Evolutionary conservation across 2,888 invertebrate genomes (phyloP).

Genomic region (Folsomia candida): DNA sequence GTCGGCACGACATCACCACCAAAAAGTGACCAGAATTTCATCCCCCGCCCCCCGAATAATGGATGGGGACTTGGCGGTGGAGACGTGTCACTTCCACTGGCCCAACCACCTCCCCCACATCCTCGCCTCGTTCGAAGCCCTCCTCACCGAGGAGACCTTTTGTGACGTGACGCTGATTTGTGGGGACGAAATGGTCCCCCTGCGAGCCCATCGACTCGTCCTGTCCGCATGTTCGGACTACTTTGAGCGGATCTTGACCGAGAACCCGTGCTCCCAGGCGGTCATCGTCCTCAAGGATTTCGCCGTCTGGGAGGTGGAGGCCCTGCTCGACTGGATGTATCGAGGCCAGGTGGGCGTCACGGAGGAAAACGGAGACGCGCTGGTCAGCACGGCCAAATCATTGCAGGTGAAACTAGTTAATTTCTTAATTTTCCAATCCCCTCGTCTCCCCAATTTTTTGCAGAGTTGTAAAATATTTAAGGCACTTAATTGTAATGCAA

Average conservation of each 20-base stretch:
- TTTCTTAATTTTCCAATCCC: no score
- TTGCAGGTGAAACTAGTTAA: conserved; percentile 70
- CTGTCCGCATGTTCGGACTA: conserved; percentile 80
- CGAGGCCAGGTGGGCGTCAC: conserved; percentile 81
- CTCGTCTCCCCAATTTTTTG: no score
- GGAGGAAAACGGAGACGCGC: conserved; percentile 75
- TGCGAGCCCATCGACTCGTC: conserved; percentile 87
- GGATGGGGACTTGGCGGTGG: no score
- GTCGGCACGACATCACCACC: no score
- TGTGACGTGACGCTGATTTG: conserved; percentile 89
- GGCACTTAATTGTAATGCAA: no score
- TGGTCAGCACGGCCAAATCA: conserved; percentile 84
- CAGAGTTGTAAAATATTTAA: no score
- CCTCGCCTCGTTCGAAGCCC: conserved; percentile 79
- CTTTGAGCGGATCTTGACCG: conserved; percentile 82
- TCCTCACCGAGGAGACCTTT: conserved; percentile 78
- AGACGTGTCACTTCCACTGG: no score
- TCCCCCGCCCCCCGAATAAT: no score
- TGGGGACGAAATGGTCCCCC: conserved; percentile 52
- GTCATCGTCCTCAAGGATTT: conserved; percentile 89
- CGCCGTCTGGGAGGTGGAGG: conserved; percentile 82
- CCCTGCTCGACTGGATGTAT: conserved; percentile 91
- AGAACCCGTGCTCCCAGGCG: conserved; percentile 90
- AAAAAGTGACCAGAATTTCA: no score
- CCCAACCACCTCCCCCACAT: conserved; percentile 89